Percentiles rank a stretch among this genome's conserved stretches.
These are phyloP conservation scores for Oriolus oriolus DNA, from an alignment of 2,113 vertebrate species.

Conservation along the genomic window DNA sequence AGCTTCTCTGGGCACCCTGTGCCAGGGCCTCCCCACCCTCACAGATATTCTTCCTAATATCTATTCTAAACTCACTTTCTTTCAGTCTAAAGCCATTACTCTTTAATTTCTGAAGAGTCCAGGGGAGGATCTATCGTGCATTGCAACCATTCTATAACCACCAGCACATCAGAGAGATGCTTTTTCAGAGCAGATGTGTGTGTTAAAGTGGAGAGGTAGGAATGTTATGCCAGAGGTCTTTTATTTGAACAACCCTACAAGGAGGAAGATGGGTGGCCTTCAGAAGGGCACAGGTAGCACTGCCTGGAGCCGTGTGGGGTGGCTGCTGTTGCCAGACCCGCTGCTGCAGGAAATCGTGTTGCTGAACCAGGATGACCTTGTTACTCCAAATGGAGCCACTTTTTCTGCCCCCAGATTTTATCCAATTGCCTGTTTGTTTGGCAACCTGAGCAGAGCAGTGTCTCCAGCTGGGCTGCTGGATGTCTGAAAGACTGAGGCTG, in stretches of 20 bases:
- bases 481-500: conserved; percentile 22
- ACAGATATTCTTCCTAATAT: background rate
- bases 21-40: background rate
- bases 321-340: background rate
- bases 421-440: conserved; percentile 25
- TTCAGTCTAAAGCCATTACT: background rate
- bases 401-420: background rate
- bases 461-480: conserved; percentile 37
- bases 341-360: background rate
- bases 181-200: background rate
- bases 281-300: background rate
- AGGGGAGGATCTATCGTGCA: background rate
- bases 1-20: background rate
- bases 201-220: background rate
- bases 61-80: background rate
- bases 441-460: conserved; percentile 14
- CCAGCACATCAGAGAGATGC: background rate
- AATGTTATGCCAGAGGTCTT: background rate
- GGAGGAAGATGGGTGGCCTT: background rate
- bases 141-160: background rate
- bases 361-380: background rate
- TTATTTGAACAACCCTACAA: background rate
- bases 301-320: background rate
- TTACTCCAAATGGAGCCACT: background rate
- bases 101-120: background rate